Conservation (phyloP, 2,888 invertebrate species). For the Mactromeris polynyma region DNA sequence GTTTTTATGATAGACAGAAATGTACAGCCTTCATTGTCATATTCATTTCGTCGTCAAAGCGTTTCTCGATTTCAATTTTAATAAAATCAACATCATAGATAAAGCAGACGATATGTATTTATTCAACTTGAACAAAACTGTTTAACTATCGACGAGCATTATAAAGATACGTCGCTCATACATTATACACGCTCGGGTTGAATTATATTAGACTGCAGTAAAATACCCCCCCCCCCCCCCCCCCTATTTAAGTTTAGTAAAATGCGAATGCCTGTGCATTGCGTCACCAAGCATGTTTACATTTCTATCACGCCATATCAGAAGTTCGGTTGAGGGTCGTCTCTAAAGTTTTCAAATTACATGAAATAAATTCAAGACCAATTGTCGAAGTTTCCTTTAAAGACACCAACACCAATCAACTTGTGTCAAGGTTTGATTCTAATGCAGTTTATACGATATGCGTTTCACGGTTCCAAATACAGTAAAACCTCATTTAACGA, state of each 20-base stretch:
- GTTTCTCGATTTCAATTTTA: background rate
- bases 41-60: background rate
- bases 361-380: background rate
- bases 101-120: background rate
- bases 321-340: background rate
- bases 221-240: background rate
- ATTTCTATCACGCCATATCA: slow-evolving; percentile 10
- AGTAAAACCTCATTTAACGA: too few relatives aligned
- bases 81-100: background rate
- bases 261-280: background rate
- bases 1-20: too few relatives aligned
- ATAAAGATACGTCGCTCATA: background rate
- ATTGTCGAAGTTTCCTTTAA: background rate
- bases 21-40: too few relatives aligned
- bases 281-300: slow-evolving; percentile 23
- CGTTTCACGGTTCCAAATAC: too few relatives aligned
- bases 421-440: too few relatives aligned
- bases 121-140: slow-evolving; percentile 1
- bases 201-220: background rate
- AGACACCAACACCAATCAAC: background rate
- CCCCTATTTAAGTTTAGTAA: background rate
- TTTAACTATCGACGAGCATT: background rate
- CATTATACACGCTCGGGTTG: background rate
- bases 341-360: background rate
- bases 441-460: too few relatives aligned